Evolutionary conservation across 2,113 vertebrate genomes (phyloP), one percentile per base, ranked within the genome.

Genomic region (Thymallus thymallus): DNA sequence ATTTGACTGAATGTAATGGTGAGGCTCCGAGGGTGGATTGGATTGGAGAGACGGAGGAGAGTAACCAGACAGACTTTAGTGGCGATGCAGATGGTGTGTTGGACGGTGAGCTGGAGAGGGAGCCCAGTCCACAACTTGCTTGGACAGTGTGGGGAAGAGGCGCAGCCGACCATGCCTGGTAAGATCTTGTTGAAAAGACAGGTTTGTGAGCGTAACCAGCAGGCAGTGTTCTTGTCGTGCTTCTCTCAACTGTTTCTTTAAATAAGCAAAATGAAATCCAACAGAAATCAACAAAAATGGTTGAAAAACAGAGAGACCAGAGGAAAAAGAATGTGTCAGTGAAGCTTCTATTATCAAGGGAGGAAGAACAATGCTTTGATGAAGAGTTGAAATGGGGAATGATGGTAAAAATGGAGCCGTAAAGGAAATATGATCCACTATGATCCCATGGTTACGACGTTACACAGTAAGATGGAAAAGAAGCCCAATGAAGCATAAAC

Each of bases 171-270:
- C 97, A 98, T 86, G 96, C 93, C 90, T 96, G 94, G 94, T 94
- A 97, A 88, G 97, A 92, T 94, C 96, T 95, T 94, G 97, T 94
- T 95, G 96, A 93, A 98, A 99, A 97, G 95, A 98, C 93, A 94
- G 97, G 95, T 96, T 99, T 99, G 97, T 98, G 96, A 95, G 96
- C 94, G 89, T 97, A 95, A 96, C 96, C 96, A 94, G 94, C 92
- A 92, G 98, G 97, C 92, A 98, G 92, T 93, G 96, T 94, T 98
- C 97, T 98, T 94, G 97, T 88, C 92, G 96, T 82, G 93, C 95
- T 96, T 94, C 97, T 95, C 92, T 99, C 98, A 93, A 97, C 93
- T 92, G 96, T 95, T 98, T 98, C 97, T 99, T n/a, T 96, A 95
- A 74, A 94, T 93, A 91, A 90, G 88, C 91, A 91, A 90, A 97